These are phyloP conservation scores for Luscinia luscinia DNA, from an alignment of 2,797 vertebrate species.

Conservation along the genomic window DNA sequence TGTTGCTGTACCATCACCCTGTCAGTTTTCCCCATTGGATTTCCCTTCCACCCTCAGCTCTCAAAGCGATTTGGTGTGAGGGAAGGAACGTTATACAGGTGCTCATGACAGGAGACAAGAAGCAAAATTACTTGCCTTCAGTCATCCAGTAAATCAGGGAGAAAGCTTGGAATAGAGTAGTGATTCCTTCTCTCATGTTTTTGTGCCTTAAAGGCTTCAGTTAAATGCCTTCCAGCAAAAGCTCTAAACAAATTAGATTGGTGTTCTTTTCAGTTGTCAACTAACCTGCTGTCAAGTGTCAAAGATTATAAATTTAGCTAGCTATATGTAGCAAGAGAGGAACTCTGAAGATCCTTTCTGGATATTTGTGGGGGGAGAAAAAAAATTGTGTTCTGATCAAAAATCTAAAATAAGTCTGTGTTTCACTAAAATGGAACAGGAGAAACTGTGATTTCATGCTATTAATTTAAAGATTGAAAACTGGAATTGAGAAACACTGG, in stretches of 20 bases:
- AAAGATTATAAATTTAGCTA: neutral
- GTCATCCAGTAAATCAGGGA: conserved; percentile 4
- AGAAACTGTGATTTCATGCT: neutral
- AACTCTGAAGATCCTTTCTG: neutral
- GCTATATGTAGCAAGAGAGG: neutral
- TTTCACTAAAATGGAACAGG: neutral
- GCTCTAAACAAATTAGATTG: conserved; percentile 22
- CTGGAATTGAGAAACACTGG: neutral
- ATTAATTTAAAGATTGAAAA: neutral
- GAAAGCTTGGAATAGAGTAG: neutral
- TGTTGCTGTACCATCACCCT: neutral
- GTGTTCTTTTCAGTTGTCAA: neutral
- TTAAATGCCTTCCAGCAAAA: conserved; percentile 14
- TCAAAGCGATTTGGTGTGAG: neutral
- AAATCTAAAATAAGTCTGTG: neutral
- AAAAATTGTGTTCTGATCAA: neutral
- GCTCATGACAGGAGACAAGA: neutral
- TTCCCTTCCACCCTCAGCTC: neutral
- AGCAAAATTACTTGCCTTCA: neutral
- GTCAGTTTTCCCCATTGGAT: neutral
- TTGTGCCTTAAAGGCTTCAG: neutral
- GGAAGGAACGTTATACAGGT: neutral
- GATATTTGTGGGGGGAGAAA: neutral
- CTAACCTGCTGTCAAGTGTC: neutral
- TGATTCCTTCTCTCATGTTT: neutral